phyloP scores from a whole-genome alignment of 1,140 invertebrate genomes.

The Hirudo medicinalis region DNA sequence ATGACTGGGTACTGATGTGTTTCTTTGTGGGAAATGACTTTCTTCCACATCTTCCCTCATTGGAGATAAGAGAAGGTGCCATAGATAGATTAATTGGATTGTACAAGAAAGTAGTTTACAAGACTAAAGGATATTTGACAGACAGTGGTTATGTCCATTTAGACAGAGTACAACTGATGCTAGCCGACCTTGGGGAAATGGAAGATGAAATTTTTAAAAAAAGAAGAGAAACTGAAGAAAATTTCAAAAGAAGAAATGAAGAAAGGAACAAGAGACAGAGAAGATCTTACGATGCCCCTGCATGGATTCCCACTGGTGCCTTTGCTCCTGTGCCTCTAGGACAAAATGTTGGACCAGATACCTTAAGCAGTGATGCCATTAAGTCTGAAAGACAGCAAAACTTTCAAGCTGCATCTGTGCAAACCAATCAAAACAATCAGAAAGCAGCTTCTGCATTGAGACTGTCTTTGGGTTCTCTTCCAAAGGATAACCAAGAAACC shows the following conservation, averaged over 20 bases:
- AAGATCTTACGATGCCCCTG: slow-evolving; percentile 40
- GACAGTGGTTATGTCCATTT: slow-evolving; percentile 85
- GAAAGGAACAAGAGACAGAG: slow-evolving; percentile 45
- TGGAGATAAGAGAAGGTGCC: slow-evolving; percentile 94
- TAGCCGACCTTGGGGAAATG: slow-evolving; percentile 73
- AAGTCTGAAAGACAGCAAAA: slow-evolving; percentile 12
- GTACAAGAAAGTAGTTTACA: slow-evolving; percentile 89
- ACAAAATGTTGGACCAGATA: slow-evolving; percentile 23
- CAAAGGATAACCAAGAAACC: not conserved
- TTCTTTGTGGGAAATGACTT: slow-evolving; percentile 99
- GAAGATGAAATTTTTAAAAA: slow-evolving; percentile 97
- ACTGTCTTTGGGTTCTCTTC: slow-evolving; percentile 19
- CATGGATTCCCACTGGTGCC: slow-evolving; percentile 54
- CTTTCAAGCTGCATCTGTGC: not conserved
- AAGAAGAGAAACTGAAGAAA: slow-evolving; percentile 61
- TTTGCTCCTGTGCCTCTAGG: slow-evolving; percentile 53
- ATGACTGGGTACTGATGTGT: slow-evolving; percentile 99
- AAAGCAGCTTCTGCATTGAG: slow-evolving; percentile 22
- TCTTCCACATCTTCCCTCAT: slow-evolving; percentile 88
- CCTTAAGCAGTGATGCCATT: not conserved
- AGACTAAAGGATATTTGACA: slow-evolving; percentile 84
- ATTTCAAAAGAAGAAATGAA: slow-evolving; percentile 51
- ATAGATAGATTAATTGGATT: slow-evolving; percentile 84
- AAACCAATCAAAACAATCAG: slow-evolving; percentile 20
- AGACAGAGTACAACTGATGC: slow-evolving; percentile 80